These are phyloP conservation scores for Reticulitermes lucifugus DNA, from an alignment of 2,888 invertebrate species.

Conservation along the genomic window DNA sequence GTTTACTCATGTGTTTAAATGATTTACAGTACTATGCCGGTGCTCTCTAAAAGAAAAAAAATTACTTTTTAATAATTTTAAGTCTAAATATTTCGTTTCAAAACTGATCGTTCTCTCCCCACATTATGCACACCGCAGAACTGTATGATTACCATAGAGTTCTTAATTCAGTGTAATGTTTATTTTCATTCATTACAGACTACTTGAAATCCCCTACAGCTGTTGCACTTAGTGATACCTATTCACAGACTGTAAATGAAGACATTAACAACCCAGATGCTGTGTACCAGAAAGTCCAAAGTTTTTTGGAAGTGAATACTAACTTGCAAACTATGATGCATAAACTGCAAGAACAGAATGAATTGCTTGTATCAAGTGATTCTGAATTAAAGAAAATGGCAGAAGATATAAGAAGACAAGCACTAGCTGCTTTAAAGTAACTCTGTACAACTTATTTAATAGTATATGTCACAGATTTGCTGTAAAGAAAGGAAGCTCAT, in stretches of 20 bases:
- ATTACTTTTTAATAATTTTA: too few relatives aligned
- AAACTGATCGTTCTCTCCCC: too few relatives aligned
- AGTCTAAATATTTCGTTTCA: too few relatives aligned
- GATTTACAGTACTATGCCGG: too few relatives aligned
- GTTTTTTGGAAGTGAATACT: slow-evolving; percentile 58
- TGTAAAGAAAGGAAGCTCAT: too few relatives aligned
- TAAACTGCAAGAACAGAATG: slow-evolving; percentile 57
- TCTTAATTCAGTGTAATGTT: too few relatives aligned
- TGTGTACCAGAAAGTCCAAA: slow-evolving; percentile 59
- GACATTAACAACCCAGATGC: slow-evolving; percentile 53
- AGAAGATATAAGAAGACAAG: slow-evolving; percentile 62
- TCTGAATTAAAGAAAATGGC: slow-evolving; percentile 60
- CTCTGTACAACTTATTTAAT: not conserved
- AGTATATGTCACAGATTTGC: too few relatives aligned
- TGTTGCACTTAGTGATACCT: not conserved
- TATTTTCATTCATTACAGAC: not conserved
- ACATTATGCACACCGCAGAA: too few relatives aligned
- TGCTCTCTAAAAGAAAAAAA: too few relatives aligned
- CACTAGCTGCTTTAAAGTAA: slow-evolving; percentile 60
- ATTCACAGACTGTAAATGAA: not conserved
- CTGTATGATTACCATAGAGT: too few relatives aligned
- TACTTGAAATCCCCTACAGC: not conserved
- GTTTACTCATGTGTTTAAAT: too few relatives aligned
- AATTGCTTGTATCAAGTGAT: slow-evolving; percentile 58
- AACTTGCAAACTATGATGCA: slow-evolving; percentile 59